Evolutionary conservation across 2,113 vertebrate species (phyloP), one percentile per base, ranked within the genome.

Genomic region (Pholis gunnellus): DNA sequence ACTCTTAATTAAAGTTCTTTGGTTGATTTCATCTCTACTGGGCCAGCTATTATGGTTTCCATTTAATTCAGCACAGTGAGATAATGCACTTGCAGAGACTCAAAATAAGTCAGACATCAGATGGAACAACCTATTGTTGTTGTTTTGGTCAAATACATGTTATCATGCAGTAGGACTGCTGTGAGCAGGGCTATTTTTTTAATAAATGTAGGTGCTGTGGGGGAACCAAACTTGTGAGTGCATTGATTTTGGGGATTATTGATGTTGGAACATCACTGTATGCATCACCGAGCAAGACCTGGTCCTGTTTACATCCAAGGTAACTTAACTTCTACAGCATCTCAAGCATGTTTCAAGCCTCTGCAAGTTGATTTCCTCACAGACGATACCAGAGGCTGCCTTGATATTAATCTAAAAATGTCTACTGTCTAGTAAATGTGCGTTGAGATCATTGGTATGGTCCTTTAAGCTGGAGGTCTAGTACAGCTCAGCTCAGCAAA

Each of bases 401-500:
- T 31, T 27, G 22, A 59, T 29, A 29, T 56, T 25, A 11, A 56
- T n/a, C 15, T 36, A 4, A 60, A 59, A 59, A 27, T 11, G 3
- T 63, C 3, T 11, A 9, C 31, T 69, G 9, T 13, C 9, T 1
- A 11, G 73, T 48, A 5, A 48, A 48, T 69, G 18, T n/a, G 7
- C 6, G 36, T 4, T 6, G 8, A 70, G 57, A 29, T 61, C 20
- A 48, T 29, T 0, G 50, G 46, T 68, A 9, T 72, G 73, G 60
- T 68, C 75, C 69, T 74, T 75, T 20, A 38, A 68, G 38, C 14
- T 1, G 18, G 20, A 61, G n/a, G 63, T 80, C 50, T 52, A 22
- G 44, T 22, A 57, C 9, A 76, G 40, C 31, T 69, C 64, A 71
- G 46, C 20, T 44, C 48, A 64, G 38, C 11, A 52, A 13, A 61